Percentiles rank a stretch among this genome's conserved stretches.
Conservation (phyloP, 2,113 vertebrate genomes). For the Cyphomyrus discorhynchus region DNA sequence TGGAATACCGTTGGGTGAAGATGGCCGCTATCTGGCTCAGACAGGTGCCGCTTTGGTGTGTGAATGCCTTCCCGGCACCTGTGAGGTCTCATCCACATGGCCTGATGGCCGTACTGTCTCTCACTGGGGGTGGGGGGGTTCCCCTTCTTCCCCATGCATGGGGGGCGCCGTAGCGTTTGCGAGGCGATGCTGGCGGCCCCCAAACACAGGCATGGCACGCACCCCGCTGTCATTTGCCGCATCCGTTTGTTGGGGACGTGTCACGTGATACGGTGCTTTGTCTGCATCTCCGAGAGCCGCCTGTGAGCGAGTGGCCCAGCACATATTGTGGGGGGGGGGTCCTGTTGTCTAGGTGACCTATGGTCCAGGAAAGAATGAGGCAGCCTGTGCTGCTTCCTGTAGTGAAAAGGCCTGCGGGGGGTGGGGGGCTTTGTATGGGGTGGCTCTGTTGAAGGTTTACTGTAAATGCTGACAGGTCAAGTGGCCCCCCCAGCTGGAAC, state of each 20-base stretch:
- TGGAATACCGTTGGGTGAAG: neutral
- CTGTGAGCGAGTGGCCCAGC: neutral
- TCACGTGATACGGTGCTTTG: neutral
- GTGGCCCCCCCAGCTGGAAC: slow-evolving; percentile 31
- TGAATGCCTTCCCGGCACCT: neutral
- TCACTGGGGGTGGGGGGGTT: neutral
- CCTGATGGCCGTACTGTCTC: neutral
- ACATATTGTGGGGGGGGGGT: neutral
- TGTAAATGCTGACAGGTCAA: slow-evolving; percentile 40
- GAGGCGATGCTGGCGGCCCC: neutral
- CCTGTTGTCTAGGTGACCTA: neutral
- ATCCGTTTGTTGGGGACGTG: neutral
- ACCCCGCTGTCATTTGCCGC: neutral
- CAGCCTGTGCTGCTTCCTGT: slow-evolving; percentile 32
- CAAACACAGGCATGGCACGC: neutral
- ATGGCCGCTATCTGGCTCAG: neutral
- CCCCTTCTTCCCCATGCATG: neutral
- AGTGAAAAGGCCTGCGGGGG: neutral
- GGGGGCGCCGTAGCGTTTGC: neutral
- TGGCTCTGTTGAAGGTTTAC: slow-evolving; percentile 37
- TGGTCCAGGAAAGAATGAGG: slow-evolving; percentile 37
- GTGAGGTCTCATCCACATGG: neutral
- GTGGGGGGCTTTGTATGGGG: slow-evolving; percentile 54
- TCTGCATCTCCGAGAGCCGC: neutral
- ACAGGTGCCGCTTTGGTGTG: neutral